These are phyloP conservation scores for Peucedramus taeniatus DNA, from an alignment of 2,113 vertebrate genomes.

Conservation along the genomic window DNA sequence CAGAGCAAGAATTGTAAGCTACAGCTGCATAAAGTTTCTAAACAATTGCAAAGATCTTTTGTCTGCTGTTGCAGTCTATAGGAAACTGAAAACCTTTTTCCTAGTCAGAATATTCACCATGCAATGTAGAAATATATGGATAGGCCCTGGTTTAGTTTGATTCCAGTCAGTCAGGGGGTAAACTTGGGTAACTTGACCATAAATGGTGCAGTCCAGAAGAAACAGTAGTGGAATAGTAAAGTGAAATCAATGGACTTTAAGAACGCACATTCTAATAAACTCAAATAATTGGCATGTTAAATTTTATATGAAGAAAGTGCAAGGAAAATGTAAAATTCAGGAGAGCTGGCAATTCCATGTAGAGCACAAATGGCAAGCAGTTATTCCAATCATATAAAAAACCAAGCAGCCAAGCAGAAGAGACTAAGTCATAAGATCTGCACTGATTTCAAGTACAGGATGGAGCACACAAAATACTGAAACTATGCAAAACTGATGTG, in stretches of 20 bases:
- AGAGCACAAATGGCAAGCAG: neutral
- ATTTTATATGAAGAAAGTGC: neutral
- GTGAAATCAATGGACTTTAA: neutral
- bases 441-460: neutral
- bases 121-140: neutral
- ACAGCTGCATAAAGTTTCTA: neutral
- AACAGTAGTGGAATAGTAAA: neutral
- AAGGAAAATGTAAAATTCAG: neutral
- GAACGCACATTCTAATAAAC: neutral
- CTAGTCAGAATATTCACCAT: neutral
- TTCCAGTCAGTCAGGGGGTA: neutral
- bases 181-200: neutral
- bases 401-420: neutral
- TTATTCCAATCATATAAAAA: neutral
- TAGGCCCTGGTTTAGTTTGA: neutral
- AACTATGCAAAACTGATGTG: neutral
- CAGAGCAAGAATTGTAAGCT: neutral
- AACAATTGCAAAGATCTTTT: neutral
- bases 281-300: neutral
- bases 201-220: neutral
- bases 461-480: neutral
- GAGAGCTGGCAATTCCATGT: neutral
- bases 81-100: neutral
- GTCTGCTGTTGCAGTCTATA: neutral
- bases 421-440: neutral